Base-by-base conservation (phyloP, 2,888 invertebrate species). In the Azorinus chamasolen region DNA sequence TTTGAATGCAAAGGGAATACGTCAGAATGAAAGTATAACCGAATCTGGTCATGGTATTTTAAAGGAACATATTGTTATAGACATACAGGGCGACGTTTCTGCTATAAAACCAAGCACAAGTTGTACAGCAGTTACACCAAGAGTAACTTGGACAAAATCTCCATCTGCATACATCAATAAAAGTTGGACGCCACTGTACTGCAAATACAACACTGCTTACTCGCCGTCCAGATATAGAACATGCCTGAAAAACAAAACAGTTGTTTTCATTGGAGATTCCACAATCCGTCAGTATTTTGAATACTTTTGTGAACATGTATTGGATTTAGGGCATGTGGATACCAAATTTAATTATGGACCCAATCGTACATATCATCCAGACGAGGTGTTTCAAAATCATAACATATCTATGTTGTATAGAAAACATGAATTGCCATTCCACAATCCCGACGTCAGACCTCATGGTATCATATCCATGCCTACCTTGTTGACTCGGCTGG, bases 401-500 rank as follows among this genome's bases (percentile, higher is more conserved):
- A 55, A 65, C 41, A 74, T 79, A 1, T 57, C 57, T 39, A 22
- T 71, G 6, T 55, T 18, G 16, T 79, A 63, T 32, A 22, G 50
- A 10, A 75, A 75, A 43, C 79, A 74, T 24, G 79, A 66, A 53
- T 62, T 79, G 63, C 79, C 79, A 20, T 75, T 68, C 25, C 68
- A 79, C 46, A 71, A 75, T 53, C 48, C 41, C 10, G 37, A 71
- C 46, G 69, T 79, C 4, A 58, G 63, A 10, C 39, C 54, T 20
- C 43, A 66, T 24, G 62, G 54, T n/a, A 68, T 79, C 8, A 37
- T 43, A 14, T 75, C 74, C 0, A 32, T 75, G 3, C 59, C 74
- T 0, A 41, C 50, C 10, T 62, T 71, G 20, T 10, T 79, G 14
- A 4, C 54, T 6, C 5, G 18, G 8, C n/a, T 79, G 12, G 48